A percentile compares a stretch with the other conserved stretches of the same genome.
Conservation (phyloP, 2,113 vertebrate genomes). For the Oncorhynchus clarkii region DNA sequence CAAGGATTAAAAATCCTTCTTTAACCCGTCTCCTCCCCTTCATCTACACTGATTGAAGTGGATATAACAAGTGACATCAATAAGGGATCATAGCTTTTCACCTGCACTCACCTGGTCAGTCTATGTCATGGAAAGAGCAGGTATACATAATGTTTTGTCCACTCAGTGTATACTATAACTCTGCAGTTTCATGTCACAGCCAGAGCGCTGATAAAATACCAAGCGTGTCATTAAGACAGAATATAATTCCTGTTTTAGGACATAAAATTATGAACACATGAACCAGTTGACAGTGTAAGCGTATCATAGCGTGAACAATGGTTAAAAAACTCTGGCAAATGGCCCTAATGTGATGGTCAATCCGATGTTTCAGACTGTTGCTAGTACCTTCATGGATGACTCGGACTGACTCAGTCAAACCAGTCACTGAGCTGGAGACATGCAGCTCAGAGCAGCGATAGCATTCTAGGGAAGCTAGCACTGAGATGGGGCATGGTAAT, state of each 20-base stretch:
- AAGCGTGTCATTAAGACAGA: conserved; percentile 1
- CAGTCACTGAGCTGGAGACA: conserved; percentile 12
- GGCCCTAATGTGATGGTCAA: neutral
- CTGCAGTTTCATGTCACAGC: neutral
- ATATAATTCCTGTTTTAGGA: conserved; percentile 19
- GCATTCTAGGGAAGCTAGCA: conserved; percentile 50
- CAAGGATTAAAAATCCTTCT: too few species aligned
- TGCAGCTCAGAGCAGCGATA: conserved; percentile 52
- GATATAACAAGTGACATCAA: too few species aligned
- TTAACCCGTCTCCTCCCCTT: too few species aligned
- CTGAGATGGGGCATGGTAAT: conserved; percentile 29
- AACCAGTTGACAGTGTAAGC: neutral
- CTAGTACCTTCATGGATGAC: neutral
- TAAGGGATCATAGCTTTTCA: too few species aligned
- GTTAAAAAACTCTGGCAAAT: neutral
- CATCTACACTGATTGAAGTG: too few species aligned
- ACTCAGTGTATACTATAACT: neutral
- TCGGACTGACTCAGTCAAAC: too few species aligned
- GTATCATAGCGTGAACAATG: neutral
- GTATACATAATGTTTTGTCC: too few species aligned
- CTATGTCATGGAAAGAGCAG: too few species aligned
- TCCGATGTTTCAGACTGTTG: neutral
- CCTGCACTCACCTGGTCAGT: too few species aligned
- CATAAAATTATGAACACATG: neutral
- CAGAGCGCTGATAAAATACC: neutral